Conservation (phyloP, 2,888 invertebrate species). For the Lordiphosa andalusiaca region DNA sequence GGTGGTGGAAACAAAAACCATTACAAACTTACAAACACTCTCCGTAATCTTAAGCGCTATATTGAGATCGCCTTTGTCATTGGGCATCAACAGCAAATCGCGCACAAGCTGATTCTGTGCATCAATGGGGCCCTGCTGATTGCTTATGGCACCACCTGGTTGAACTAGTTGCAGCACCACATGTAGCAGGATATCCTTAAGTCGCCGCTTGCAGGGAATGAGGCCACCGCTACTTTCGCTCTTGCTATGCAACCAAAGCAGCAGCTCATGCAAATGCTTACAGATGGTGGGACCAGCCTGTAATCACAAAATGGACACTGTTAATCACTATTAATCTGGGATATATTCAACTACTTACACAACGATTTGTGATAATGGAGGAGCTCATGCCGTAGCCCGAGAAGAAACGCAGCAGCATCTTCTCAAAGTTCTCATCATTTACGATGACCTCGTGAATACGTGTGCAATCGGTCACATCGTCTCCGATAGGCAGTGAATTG, state of each 20-base stretch:
- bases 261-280: slow-evolving; percentile 86
- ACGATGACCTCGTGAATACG: slow-evolving; percentile 83
- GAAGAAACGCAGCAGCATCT: slow-evolving; percentile 84
- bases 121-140: slow-evolving; percentile 86
- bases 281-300: slow-evolving; percentile 90
- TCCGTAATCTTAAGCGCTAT: slow-evolving; percentile 88
- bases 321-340: no score
- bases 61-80: slow-evolving; percentile 85
- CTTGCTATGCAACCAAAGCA: slow-evolving; percentile 85
- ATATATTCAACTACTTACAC: slow-evolving; percentile 63
- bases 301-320: background rate
- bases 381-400: slow-evolving; percentile 83
- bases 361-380: slow-evolving; percentile 78
- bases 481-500: slow-evolving; percentile 82
- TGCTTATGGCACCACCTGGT: slow-evolving; percentile 84
- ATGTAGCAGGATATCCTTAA: slow-evolving; percentile 83
- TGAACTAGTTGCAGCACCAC: slow-evolving; percentile 87
- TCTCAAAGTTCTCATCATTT: slow-evolving; percentile 84
- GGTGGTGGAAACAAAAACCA: rapidly evolving
- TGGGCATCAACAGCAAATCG: slow-evolving; percentile 83
- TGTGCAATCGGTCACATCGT: slow-evolving; percentile 69
- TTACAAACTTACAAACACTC: slow-evolving; percentile 83
- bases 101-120: slow-evolving; percentile 87
- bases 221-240: slow-evolving; percentile 82
- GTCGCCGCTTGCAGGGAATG: slow-evolving; percentile 82